Evolutionary conservation across 2,797 vertebrate species (phyloP).

Genomic region (Potorous gilbertii): DNA sequence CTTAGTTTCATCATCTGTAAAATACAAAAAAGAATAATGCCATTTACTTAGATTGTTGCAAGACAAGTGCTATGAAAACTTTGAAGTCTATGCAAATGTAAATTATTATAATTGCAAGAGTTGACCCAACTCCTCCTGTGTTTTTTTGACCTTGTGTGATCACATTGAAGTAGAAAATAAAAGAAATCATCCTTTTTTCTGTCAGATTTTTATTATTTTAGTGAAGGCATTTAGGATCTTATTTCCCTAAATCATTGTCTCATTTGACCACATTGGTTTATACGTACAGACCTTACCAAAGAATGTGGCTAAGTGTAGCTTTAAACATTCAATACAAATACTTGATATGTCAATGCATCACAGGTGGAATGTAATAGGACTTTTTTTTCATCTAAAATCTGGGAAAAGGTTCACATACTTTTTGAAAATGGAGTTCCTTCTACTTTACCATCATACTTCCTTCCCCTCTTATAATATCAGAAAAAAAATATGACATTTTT

Average conservation of each 20-base stretch:
- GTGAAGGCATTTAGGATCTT: slow-evolving; percentile 13
- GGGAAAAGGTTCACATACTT: slow-evolving; percentile 50
- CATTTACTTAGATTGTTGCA: not conserved
- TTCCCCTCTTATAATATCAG: not conserved
- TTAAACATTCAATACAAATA: slow-evolving; percentile 33
- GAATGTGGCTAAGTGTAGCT: not conserved
- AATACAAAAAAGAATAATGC: not conserved
- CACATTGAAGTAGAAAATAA: not conserved
- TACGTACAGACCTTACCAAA: slow-evolving; percentile 12
- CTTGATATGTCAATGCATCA: not conserved
- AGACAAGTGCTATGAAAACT: not conserved
- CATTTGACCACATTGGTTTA: not conserved
- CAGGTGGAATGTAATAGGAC: slow-evolving; percentile 35
- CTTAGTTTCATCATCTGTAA: not conserved
- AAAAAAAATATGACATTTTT: slow-evolving; percentile 16
- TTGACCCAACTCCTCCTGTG: slow-evolving; percentile 23
- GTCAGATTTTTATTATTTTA: not conserved
- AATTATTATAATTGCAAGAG: slow-evolving; percentile 30
- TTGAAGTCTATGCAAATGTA: not conserved
- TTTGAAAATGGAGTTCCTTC: not conserved
- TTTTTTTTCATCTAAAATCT: slow-evolving; percentile 33
- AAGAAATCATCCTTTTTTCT: slow-evolving; percentile 8
- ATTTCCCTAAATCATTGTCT: slow-evolving; percentile 43
- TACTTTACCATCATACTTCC: not conserved
- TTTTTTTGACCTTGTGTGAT: slow-evolving; percentile 7